A percentile compares a stretch with the other conserved stretches of the same genome.
Evolutionary conservation across 2,888 invertebrate genomes (phyloP).

Genomic region (Drosophila quinaria): DNA sequence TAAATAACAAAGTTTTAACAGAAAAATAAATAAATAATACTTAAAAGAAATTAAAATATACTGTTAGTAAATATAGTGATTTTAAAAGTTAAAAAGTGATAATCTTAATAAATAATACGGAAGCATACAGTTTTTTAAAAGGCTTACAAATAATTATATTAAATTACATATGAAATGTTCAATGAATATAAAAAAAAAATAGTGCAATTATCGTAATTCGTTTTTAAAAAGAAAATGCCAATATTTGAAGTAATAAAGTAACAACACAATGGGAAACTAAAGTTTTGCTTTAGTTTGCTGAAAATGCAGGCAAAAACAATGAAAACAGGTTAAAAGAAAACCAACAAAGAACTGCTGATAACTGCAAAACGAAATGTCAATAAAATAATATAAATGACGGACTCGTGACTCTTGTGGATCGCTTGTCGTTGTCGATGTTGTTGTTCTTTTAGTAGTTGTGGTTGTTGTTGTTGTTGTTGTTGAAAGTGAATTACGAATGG

Average conservation of each 20-base stretch:
- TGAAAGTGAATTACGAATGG: slow-evolving; percentile 46
- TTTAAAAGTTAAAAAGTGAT: background rate
- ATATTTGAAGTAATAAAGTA: background rate
- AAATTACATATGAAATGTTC: too few species aligned
- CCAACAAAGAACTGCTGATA: slow-evolving; percentile 62
- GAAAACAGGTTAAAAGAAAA: slow-evolving; percentile 12
- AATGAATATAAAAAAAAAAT: too few species aligned
- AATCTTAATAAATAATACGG: too few species aligned
- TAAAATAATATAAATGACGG: slow-evolving; percentile 79
- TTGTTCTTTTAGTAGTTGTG: slow-evolving; percentile 21
- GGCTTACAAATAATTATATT: too few species aligned
- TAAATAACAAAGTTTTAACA: background rate
- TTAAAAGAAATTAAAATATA: too few species aligned
- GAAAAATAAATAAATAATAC: too few species aligned
- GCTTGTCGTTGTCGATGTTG: slow-evolving; percentile 22
- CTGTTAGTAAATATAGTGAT: too few species aligned
- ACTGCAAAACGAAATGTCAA: slow-evolving; percentile 66
- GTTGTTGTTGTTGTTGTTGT: slow-evolving; percentile 26
- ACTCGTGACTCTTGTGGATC: slow-evolving; percentile 72
- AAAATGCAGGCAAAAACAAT: slow-evolving; percentile 15
- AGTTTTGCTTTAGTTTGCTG: background rate
- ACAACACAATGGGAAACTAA: background rate
- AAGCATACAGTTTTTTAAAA: too few species aligned
- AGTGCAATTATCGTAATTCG: background rate
- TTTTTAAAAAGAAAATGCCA: background rate